Conservation (phyloP, 23 tunicate genomes). For the Corella eumyota region DNA sequence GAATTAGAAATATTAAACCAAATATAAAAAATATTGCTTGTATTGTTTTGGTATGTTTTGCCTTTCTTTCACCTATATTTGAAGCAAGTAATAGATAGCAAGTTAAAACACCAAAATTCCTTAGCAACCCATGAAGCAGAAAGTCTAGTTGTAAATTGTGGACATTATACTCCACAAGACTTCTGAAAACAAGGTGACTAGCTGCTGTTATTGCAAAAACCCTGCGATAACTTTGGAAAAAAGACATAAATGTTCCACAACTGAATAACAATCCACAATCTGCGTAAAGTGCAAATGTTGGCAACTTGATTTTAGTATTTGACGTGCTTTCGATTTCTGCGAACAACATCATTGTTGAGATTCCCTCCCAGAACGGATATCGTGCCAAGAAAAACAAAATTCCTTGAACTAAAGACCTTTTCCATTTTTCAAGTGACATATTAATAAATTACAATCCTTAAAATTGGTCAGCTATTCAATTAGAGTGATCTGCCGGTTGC, state of each 20-base stretch:
- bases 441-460: too few relatives aligned
- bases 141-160: neutral
- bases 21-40: neutral
- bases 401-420: neutral
- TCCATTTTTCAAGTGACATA: constrained; percentile 1
- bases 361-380: constrained; percentile 15
- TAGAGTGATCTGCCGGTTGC: too few relatives aligned
- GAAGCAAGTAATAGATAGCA: constrained; percentile 9
- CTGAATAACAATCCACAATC: constrained; percentile 6
- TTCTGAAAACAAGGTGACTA: constrained; percentile 2
- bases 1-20: neutral
- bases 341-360: constrained; percentile 14
- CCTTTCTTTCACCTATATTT: constrained; percentile 4
- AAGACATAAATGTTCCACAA: constrained; percentile 19
- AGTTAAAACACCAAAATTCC: constrained; percentile 10
- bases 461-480: too few relatives aligned
- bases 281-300: constrained; percentile 3
- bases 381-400: constrained; percentile 5
- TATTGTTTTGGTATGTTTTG: constrained; percentile 9
- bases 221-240: neutral
- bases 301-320: neutral
- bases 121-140: neutral
- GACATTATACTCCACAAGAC: constrained; percentile 1
- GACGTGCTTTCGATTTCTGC: constrained; percentile 7
- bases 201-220: constrained; percentile 7